Evolutionary conservation across 2,888 invertebrate genomes (phyloP), one percentile per base, ranked within the genome.

Genomic region (Chrysolina oricalcia): DNA sequence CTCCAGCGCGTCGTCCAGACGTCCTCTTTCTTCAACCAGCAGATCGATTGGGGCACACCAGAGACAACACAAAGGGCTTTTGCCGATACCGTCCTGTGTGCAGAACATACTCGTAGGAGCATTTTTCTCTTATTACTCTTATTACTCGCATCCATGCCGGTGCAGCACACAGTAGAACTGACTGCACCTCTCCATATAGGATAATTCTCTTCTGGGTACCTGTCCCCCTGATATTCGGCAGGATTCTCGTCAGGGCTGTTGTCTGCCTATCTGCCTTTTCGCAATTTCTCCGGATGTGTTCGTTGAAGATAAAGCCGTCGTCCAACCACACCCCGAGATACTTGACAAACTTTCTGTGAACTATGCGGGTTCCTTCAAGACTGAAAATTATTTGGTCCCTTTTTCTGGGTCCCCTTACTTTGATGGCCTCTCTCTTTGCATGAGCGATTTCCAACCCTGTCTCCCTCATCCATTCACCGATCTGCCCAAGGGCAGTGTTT

Each of bases 51-150:
- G 0, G 71, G 50, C 0, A 46, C 50, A 0, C 70, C 76, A 19
- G 75, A 67, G 1, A 77, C 8, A 3, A 78, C 76, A 35, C 53
- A 67, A 2, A 59, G 46, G 8, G 78, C 74, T 48, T 68, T 67
- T 2, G 63, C 63, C 9, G 72, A 73, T 11, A 70, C 59, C 41
- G 77, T 79, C 46, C 69, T 56, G 56, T 79, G 74, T 0, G 68
- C 72, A 2, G 48, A 19, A 0, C 13, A 27, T 0, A 27, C 27
- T 27, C 5, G 6, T 1, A 53, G 17, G 6, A 19, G 17, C 13
- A 53, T 6, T 13, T 21, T 11, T 53, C 56, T 53, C 21, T 27
- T 27, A 3, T 27, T 3, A 27, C 27, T 5, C 5, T 5, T 5
- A 27, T 27, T 3, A 27, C 27, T 5, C 2, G 27, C 27, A 5